Evolutionary conservation across 2,113 vertebrate genomes (phyloP).

Genomic region (Puma concolor): DNA sequence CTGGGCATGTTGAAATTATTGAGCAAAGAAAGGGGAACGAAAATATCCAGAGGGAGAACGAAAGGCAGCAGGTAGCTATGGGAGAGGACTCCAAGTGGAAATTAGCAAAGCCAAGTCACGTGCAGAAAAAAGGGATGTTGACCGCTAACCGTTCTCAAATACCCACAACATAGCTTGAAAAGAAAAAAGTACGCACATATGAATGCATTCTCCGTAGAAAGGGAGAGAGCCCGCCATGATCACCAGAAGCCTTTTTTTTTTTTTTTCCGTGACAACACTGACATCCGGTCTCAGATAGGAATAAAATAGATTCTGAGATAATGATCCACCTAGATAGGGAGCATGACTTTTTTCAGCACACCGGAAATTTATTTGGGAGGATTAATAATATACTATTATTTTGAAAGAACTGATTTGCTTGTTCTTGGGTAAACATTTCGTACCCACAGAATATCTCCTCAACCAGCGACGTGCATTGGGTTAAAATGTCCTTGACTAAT

Average conservation of each 20-base stretch:
- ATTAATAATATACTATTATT: not conserved
- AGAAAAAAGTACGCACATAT: not conserved
- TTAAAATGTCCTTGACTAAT: not conserved
- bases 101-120: not conserved
- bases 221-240: not conserved
- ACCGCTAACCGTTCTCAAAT: not conserved
- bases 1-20: not conserved
- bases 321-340: not conserved
- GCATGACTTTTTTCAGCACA: not conserved
- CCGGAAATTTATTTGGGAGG: not conserved
- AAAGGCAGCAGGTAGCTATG: not conserved
- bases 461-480: not conserved
- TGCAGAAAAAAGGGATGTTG: not conserved
- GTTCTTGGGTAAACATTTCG: not conserved
- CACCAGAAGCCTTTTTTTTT: not conserved
- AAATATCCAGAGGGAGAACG: not conserved
- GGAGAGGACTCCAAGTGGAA: not conserved
- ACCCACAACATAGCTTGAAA: not conserved
- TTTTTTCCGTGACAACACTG: not conserved
- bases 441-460: not conserved
- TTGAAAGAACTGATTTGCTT: not conserved
- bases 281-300: not conserved
- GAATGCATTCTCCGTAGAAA: not conserved
- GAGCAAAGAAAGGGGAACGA: not conserved
- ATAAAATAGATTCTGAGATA: not conserved